Conservation (phyloP, 2,888 invertebrate genomes). For the Odontocolon sp. region DNA sequence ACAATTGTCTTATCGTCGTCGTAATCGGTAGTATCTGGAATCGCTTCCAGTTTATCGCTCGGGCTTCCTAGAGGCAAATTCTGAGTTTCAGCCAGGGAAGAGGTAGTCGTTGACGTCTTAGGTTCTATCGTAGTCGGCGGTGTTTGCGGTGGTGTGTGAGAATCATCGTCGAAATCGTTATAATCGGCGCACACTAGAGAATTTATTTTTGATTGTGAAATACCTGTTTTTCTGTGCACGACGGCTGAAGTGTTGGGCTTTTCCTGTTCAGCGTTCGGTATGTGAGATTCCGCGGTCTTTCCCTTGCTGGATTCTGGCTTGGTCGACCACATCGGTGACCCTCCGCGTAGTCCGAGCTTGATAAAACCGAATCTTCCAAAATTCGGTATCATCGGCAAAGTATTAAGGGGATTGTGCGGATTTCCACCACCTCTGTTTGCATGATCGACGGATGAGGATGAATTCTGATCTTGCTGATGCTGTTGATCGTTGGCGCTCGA, state of each 20-base stretch:
- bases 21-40: constrained; percentile 83
- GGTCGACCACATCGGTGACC: constrained; percentile 86
- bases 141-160: constrained; percentile 83
- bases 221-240: constrained; percentile 77
- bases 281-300: constrained; percentile 77
- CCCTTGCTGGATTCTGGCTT: constrained; percentile 80
- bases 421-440: constrained; percentile 81
- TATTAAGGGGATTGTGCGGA: constrained; percentile 83
- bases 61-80: constrained; percentile 75
- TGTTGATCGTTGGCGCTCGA: constrained; percentile 76
- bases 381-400: constrained; percentile 84
- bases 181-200: constrained; percentile 84
- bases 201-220: constrained; percentile 80
- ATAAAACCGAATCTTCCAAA: constrained; percentile 84
- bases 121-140: constrained; percentile 76
- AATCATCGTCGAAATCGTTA: constrained; percentile 84
- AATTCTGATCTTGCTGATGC: constrained; percentile 61
- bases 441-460: constrained; percentile 70
- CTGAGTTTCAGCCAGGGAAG: constrained; percentile 60
- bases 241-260: constrained; percentile 80
- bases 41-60: constrained; percentile 80
- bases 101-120: constrained; percentile 62
- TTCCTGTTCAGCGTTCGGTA: constrained; percentile 77
- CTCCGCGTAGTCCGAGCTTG: constrained; percentile 85
- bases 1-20: constrained; percentile 84